A percentile compares a stretch with the other conserved stretches of the same genome.
Conservation (phyloP, 2,888 invertebrate genomes). For the Amblyjoppa fuscipennis region DNA sequence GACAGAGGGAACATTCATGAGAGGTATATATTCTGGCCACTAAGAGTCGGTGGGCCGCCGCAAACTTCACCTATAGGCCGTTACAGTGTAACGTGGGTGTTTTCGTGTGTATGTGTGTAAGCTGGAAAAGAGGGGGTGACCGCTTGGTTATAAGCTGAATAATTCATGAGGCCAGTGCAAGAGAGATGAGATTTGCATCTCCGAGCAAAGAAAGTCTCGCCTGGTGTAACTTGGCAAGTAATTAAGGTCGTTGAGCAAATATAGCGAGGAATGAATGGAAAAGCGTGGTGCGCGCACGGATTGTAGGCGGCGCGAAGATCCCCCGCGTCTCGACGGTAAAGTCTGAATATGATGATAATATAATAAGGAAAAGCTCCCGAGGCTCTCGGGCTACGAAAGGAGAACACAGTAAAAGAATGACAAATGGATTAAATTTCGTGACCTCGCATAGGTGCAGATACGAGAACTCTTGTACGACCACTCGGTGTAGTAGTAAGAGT, state of each 20-base stretch:
- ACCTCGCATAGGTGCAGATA: neutral
- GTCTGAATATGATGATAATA: conserved; percentile 54
- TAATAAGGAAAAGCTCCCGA: conserved; percentile 54
- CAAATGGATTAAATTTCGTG: conserved; percentile 40
- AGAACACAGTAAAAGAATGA: conserved; percentile 33
- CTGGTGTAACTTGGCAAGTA: conserved; percentile 71
- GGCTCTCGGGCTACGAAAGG: neutral
- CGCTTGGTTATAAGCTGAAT: conserved; percentile 66
- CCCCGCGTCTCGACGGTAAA: conserved; percentile 32
- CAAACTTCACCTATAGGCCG: conserved; percentile 7
- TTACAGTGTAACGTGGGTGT: neutral
- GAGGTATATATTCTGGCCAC: conserved; percentile 10
- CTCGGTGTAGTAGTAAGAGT: neutral
- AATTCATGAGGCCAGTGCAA: conserved; percentile 69
- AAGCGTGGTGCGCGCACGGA: conserved; percentile 41
- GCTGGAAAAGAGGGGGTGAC: conserved; percentile 59
- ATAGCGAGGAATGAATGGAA: conserved; percentile 66
- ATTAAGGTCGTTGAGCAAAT: conserved; percentile 76
- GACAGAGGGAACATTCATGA: conserved; percentile 5
- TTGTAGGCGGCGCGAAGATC: conserved; percentile 13
- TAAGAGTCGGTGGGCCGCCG: conserved; percentile 8
- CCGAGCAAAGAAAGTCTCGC: conserved; percentile 63
- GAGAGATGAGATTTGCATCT: conserved; percentile 66
- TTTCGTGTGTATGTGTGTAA: conserved; percentile 9
- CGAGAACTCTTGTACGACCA: neutral